Evolutionary conservation across 2,888 invertebrate genomes (phyloP).

Genomic region (Pseudolycoriella hygida): DNA sequence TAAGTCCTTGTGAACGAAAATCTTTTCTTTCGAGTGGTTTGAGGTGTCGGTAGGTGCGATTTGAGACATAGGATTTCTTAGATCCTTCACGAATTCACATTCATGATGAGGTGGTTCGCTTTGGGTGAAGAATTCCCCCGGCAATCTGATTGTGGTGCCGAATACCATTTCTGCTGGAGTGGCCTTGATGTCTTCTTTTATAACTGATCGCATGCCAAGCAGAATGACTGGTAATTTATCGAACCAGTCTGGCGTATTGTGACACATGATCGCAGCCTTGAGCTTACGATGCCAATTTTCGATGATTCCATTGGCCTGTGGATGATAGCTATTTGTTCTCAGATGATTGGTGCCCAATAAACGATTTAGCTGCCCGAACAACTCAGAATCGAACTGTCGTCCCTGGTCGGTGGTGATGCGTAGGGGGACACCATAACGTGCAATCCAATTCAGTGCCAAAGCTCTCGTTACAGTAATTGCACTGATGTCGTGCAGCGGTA

Average conservation of each 20-base stretch:
- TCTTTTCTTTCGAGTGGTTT: not conserved
- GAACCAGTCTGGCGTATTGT: no score
- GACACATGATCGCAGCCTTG: slow-evolving; percentile 20
- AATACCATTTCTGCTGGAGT: slow-evolving; percentile 19
- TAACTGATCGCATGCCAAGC: slow-evolving; percentile 16
- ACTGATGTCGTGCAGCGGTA: slow-evolving; percentile 13
- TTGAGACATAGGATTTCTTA: not conserved
- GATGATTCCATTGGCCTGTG: slow-evolving; percentile 23
- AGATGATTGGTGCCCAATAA: slow-evolving; percentile 14
- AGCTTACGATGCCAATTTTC: slow-evolving; percentile 24
- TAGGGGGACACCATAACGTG: slow-evolving; percentile 23
- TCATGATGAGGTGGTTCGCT: not conserved
- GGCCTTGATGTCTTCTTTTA: slow-evolving; percentile 17
- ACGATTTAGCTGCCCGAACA: slow-evolving; percentile 16
- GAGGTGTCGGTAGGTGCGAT: not conserved
- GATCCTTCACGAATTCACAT: not conserved
- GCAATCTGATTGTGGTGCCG: slow-evolving; percentile 13
- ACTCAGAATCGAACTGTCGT: slow-evolving; percentile 19
- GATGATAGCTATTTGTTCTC: slow-evolving; percentile 20
- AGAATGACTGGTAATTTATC: slow-evolving; percentile 18
- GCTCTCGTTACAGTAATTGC: slow-evolving; percentile 15
- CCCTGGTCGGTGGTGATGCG: slow-evolving; percentile 13
- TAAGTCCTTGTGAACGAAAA: not conserved
- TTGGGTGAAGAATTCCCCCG: not conserved
- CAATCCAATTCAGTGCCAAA: slow-evolving; percentile 21